Percentiles rank a stretch among this genome's conserved stretches.
phyloP scores from a whole-genome alignment of 2,797 vertebrate species.

The Cygnus olor region DNA sequence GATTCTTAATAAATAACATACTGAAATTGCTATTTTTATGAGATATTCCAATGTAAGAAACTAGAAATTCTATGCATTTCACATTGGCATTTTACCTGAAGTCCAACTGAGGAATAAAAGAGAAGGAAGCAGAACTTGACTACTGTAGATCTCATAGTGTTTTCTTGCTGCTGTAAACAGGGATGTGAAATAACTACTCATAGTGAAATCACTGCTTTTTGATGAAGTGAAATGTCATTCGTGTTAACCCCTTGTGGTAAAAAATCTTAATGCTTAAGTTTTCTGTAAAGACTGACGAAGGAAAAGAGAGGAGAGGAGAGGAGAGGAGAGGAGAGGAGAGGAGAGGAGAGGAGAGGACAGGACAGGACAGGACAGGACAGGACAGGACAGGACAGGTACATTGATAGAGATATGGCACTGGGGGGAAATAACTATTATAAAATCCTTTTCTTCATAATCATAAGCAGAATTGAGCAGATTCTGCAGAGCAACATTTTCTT shows the following conservation, averaged over 20 bases:
- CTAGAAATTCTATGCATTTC: neutral
- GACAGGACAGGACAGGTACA: too few relatives aligned
- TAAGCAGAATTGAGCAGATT: neutral
- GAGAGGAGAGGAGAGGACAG: too few relatives aligned
- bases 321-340: too few relatives aligned
- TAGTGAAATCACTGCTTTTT: neutral
- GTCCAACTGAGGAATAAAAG: neutral
- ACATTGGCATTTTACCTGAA: neutral
- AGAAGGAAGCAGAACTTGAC: neutral
- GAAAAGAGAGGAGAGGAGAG: neutral
- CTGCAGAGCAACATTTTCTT: neutral
- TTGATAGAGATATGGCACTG: neutral
- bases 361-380: too few relatives aligned
- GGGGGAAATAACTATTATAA: neutral
- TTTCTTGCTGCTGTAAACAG: neutral
- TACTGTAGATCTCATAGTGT: neutral
- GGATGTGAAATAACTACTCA: neutral
- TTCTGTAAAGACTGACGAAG: neutral
- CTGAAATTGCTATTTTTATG: neutral
- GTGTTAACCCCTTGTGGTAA: neutral
- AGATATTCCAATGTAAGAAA: neutral
- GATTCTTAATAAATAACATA: neutral
- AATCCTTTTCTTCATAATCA: neutral
- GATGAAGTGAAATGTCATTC: neutral
- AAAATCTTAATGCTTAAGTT: neutral